A percentile compares a stretch with the other conserved stretches of the same genome.
Evolutionary conservation across 2,797 vertebrate genomes (phyloP).

Genomic region (Bovichtus diacanthus): DNA sequence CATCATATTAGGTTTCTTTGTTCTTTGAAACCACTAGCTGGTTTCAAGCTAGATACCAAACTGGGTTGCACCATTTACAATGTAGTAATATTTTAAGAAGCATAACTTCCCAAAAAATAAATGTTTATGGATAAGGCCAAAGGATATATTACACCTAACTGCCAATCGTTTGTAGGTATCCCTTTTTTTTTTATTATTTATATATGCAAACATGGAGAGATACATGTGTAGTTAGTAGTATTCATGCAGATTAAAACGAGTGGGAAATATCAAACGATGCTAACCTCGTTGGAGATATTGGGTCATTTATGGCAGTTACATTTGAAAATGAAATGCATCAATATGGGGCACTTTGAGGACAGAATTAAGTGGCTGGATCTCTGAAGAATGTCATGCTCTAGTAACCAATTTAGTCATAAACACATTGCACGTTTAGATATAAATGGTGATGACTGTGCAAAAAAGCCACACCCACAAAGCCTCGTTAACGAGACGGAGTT

Average conservation of each 20-base stretch:
- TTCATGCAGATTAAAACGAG: background rate
- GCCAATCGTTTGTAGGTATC: background rate
- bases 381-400: too few relatives aligned
- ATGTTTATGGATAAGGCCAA: background rate
- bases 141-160: background rate
- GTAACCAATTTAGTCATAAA: too few relatives aligned
- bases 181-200: background rate
- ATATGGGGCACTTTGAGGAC: too few relatives aligned
- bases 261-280: background rate
- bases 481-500: too few relatives aligned
- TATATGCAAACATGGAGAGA: background rate
- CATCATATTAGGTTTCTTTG: constrained; percentile 1
- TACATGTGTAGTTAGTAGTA: background rate
- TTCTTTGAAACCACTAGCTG: background rate
- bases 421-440: too few relatives aligned
- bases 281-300: background rate
- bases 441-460: too few relatives aligned
- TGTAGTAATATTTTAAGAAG: background rate
- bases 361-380: too few relatives aligned
- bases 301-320: background rate
- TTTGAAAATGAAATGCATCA: too few relatives aligned
- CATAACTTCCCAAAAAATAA: constrained; percentile 1
- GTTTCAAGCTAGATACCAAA: background rate
- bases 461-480: too few relatives aligned
- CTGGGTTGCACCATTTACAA: constrained; percentile 1